These are phyloP conservation scores for Pangasius mekongensis DNA, from an alignment of 2,797 vertebrate genomes.

Conservation along the genomic window DNA sequence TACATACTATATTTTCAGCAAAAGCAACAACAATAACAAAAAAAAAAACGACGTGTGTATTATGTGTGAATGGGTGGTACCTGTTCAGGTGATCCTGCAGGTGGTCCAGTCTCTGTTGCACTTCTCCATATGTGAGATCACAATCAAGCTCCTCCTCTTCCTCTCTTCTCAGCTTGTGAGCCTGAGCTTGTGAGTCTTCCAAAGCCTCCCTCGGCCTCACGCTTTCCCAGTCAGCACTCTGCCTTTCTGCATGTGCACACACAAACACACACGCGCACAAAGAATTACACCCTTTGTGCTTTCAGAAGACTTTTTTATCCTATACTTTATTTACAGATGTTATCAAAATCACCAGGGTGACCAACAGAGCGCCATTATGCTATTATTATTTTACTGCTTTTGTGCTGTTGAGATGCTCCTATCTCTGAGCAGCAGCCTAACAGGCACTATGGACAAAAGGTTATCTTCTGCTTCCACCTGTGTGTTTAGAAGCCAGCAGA, in stretches of 20 bases:
- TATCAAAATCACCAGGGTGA: conserved; percentile 1
- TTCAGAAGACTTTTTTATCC: neutral
- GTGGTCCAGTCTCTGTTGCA: conserved; percentile 93
- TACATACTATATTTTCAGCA: neutral
- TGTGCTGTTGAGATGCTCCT: conserved; percentile 35
- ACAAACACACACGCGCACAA: conserved; percentile 20
- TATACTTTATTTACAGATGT: conserved; percentile 18
- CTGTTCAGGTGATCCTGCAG: conserved; percentile 98
- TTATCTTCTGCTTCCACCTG: conserved; percentile 58
- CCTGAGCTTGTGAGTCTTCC: conserved; percentile 74
- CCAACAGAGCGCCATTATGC: conserved; percentile 18
- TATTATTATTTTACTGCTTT: conserved; percentile 32
- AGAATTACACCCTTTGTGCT: neutral
- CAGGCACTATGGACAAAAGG: conserved; percentile 42
- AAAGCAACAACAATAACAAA: neutral
- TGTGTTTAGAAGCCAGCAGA: conserved; percentile 19
- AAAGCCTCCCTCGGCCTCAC: conserved; percentile 75
- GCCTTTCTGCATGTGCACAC: conserved; percentile 75
- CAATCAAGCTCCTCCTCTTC: conserved; percentile 88
- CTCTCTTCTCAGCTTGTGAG: conserved; percentile 39
- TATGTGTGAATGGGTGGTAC: conserved; percentile 65
- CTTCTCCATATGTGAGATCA: conserved; percentile 92
- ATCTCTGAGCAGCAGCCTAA: conserved; percentile 39
- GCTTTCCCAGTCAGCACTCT: conserved; percentile 81
- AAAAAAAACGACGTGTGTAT: neutral